Evolutionary conservation across 2,113 vertebrate genomes (phyloP).

Genomic region (Bostrychus sinensis): DNA sequence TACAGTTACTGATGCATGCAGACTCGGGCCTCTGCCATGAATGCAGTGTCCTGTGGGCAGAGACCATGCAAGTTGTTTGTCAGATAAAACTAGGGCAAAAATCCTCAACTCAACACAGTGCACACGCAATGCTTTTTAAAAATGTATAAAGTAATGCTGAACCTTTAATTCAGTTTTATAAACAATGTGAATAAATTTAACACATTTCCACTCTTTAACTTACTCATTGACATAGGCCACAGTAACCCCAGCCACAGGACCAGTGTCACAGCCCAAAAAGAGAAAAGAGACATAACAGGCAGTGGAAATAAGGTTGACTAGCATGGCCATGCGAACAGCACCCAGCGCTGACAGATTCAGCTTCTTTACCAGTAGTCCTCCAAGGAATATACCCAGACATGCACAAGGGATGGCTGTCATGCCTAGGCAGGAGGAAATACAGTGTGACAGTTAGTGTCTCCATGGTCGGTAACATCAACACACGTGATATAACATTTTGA

Average conservation of each 20-base stretch:
- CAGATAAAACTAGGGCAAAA: background rate
- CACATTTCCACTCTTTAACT: conserved; percentile 22
- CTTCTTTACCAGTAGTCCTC: conserved; percentile 80
- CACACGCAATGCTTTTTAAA: background rate
- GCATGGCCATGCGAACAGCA: conserved; percentile 79
- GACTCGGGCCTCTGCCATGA: conserved; percentile 68
- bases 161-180: background rate
- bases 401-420: conserved; percentile 82
- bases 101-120: background rate
- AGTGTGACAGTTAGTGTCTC: background rate
- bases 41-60: conserved; percentile 60
- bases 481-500: background rate
- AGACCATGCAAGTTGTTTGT: conserved; percentile 18
- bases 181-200: background rate
- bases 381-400: conserved; percentile 80
- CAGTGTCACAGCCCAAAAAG: conserved; percentile 80
- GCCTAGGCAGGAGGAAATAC: conserved; percentile 54
- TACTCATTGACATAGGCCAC: conserved; percentile 79
- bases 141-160: background rate
- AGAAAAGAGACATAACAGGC: conserved; percentile 80
- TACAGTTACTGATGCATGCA: conserved; percentile 75
- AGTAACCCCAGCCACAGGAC: conserved; percentile 79
- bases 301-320: conserved; percentile 80
- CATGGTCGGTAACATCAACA: background rate
- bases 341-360: conserved; percentile 79